phyloP scores from a whole-genome alignment of 1,140 invertebrate species.

The Pinna nobilis region DNA sequence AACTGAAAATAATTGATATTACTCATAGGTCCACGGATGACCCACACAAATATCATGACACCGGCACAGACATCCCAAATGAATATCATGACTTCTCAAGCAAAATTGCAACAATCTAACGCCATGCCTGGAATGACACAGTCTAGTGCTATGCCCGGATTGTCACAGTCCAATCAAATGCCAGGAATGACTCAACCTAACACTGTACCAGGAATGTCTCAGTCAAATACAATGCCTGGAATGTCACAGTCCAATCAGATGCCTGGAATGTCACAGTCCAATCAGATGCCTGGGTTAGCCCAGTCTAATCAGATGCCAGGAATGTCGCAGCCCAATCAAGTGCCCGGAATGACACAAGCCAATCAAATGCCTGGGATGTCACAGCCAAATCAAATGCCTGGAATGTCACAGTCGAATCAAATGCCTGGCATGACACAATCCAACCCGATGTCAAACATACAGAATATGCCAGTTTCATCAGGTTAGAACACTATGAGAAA shows the following conservation, averaged over 20 bases:
- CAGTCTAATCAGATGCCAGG: not conserved
- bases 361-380: not conserved
- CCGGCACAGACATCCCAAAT: too few species aligned
- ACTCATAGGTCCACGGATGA: too few species aligned
- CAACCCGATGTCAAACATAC: too few species aligned
- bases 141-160: not conserved
- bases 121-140: not conserved
- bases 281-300: not conserved
- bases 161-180: slow-evolving; percentile 5
- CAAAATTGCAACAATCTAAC: not conserved
- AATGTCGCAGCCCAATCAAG: not conserved
- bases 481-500: too few species aligned
- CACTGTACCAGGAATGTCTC: too few species aligned
- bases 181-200: too few species aligned
- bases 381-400: slow-evolving; percentile 4
- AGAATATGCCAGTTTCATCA: not conserved
- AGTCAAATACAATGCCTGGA: too few species aligned
- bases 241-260: not conserved
- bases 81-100: too few species aligned
- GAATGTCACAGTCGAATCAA: slow-evolving; percentile 4
- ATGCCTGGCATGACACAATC: too few species aligned
- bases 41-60: too few species aligned
- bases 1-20: too few species aligned
- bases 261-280: not conserved
- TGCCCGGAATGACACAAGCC: not conserved